Conservation (phyloP, 1,140 invertebrate species). For the Oedothorax gibbosus region DNA sequence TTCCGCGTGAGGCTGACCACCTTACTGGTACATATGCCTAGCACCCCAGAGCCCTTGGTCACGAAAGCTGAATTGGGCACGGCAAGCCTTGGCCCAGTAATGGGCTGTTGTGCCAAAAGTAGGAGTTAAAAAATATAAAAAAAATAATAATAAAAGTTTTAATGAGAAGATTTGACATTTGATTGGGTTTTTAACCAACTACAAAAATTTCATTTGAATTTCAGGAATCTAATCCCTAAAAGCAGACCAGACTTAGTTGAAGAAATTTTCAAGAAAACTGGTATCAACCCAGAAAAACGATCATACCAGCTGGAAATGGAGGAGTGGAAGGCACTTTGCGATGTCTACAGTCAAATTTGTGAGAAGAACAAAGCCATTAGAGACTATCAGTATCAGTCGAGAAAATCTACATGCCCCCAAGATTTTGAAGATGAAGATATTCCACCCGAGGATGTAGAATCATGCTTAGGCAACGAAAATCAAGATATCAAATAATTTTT, state of each 20-base stretch:
- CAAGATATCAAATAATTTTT: no score
- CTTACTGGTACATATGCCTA: no score
- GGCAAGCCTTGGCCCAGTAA: no score
- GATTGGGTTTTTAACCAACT: neutral
- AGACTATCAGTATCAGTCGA: slow-evolving; percentile 20
- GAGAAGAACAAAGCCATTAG: slow-evolving; percentile 1
- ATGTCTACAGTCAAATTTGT: slow-evolving; percentile 51
- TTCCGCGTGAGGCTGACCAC: no score
- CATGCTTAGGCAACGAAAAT: no score
- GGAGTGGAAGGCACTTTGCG: slow-evolving; percentile 40
- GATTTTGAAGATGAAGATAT: neutral
- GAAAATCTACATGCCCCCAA: neutral
- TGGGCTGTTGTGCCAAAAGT: no score
- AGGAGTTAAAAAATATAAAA: neutral
- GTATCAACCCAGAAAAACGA: slow-evolving; percentile 76
- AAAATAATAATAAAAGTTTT: neutral
- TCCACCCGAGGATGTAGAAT: neutral
- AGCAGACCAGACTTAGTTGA: slow-evolving; percentile 76
- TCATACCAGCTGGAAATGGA: slow-evolving; percentile 45
- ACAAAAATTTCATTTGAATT: neutral
- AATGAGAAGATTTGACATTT: neutral
- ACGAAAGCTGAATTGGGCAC: no score
- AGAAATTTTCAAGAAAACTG: slow-evolving; percentile 79
- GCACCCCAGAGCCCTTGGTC: no score
- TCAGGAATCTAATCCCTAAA: slow-evolving; percentile 77